phyloP scores from a whole-genome alignment of 2,797 vertebrate genomes.

The Peromyscus attwateri region DNA sequence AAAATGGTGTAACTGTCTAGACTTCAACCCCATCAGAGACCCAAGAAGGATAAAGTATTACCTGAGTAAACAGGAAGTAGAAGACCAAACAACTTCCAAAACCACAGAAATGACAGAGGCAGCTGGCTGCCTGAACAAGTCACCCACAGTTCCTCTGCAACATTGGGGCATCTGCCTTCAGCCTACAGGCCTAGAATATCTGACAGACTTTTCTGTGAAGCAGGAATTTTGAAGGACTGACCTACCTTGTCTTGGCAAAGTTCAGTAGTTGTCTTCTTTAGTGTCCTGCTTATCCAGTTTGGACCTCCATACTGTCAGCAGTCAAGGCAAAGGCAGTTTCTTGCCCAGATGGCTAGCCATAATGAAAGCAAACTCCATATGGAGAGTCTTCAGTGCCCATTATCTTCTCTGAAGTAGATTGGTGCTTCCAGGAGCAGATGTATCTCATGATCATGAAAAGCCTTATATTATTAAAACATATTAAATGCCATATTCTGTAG shows the following conservation, averaged over 20 bases:
- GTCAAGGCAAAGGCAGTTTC: not conserved
- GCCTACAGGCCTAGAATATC: not conserved
- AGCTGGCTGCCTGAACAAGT: not conserved
- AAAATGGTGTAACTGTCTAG: not conserved
- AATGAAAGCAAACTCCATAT: not conserved
- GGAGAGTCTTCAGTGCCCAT: not conserved
- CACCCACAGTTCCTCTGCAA: not conserved
- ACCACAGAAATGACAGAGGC: not conserved
- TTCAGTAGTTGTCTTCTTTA: not conserved
- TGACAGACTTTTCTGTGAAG: not conserved
- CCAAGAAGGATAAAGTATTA: not conserved
- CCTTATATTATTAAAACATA: not conserved
- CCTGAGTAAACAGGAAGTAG: not conserved
- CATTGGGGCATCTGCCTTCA: not conserved
- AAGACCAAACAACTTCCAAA: not conserved
- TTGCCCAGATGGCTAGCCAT: not conserved
- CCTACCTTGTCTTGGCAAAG: not conserved
- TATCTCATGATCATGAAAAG: not conserved
- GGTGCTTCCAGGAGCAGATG: not conserved
- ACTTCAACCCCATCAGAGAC: not conserved
- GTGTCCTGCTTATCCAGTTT: not conserved
- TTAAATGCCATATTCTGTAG: not conserved
- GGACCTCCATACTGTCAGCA: not conserved
- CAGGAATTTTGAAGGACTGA: not conserved
- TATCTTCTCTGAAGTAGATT: not conserved